A percentile compares a stretch with the other conserved stretches of the same genome.
Evolutionary conservation across 2,797 vertebrate species (phyloP).

Genomic region (Lithobates sylvaticus): DNA sequence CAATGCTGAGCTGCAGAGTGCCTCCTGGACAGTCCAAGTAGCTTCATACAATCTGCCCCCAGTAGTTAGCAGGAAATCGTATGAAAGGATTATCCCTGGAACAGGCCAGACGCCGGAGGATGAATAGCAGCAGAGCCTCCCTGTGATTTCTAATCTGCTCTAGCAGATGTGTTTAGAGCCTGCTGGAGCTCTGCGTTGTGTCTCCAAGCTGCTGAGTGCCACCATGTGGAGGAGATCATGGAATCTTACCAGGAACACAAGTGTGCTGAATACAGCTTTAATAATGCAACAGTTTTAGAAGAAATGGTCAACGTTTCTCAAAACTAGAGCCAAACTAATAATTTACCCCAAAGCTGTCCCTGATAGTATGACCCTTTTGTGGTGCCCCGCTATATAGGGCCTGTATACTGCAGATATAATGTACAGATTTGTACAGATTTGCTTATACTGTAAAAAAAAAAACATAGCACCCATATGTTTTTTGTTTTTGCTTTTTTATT

Average conservation of each 20-base stretch:
- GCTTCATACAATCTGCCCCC: slow-evolving; percentile 23
- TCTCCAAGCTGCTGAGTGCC: slow-evolving; percentile 51
- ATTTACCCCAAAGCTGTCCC: too few relatives aligned
- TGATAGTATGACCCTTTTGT: too few relatives aligned
- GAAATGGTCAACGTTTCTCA: too few relatives aligned
- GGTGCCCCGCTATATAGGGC: too few relatives aligned
- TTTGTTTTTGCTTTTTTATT: too few relatives aligned
- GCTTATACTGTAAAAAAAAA: too few relatives aligned
- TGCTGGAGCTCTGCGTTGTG: not conserved
- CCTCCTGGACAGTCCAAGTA: slow-evolving; percentile 21
- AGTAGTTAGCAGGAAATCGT: slow-evolving; percentile 24
- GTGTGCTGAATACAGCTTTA: not conserved
- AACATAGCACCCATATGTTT: too few relatives aligned
- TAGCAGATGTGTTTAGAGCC: slow-evolving; percentile 19
- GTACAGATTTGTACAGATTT: too few relatives aligned
- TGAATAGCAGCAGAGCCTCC: slow-evolving; percentile 37
- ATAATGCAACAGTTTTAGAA: too few relatives aligned
- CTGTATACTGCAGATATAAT: too few relatives aligned
- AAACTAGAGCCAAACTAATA: too few relatives aligned
- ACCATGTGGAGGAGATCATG: slow-evolving; percentile 41
- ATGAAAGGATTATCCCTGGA: slow-evolving; percentile 49
- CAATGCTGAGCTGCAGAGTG: not conserved
- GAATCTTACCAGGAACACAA: not conserved
- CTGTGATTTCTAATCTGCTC: slow-evolving; percentile 20
- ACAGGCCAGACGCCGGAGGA: slow-evolving; percentile 21